phyloP scores from a whole-genome alignment of 2,888 invertebrate species.

The Dynastes hyllus region DNA sequence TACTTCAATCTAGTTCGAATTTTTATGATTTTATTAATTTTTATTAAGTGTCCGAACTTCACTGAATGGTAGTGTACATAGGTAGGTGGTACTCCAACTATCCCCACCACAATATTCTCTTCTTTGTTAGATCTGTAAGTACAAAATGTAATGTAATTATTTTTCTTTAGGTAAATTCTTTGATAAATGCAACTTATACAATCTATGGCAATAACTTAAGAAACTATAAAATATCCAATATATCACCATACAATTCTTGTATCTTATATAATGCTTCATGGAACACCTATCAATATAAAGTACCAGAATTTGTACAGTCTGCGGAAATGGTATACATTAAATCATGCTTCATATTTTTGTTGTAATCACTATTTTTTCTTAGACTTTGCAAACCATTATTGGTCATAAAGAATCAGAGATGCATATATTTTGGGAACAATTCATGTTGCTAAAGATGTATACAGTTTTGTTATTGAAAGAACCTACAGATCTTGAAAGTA shows the following conservation, averaged over 20 bases:
- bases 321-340: conserved; percentile 50
- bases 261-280: conserved; percentile 46
- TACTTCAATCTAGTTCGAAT: too few relatives aligned
- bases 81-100: too few relatives aligned
- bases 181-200: conserved; percentile 37
- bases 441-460: conserved; percentile 52
- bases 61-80: too few relatives aligned
- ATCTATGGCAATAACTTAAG: conserved; percentile 30
- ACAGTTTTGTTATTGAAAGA: conserved; percentile 9
- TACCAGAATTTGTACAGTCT: conserved; percentile 36
- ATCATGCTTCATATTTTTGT: neutral
- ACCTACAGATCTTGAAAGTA: conserved; percentile 33
- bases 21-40: too few relatives aligned
- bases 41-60: too few relatives aligned
- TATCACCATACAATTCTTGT: conserved; percentile 21
- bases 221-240: conserved; percentile 25
- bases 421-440: conserved; percentile 55
- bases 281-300: conserved; percentile 38
- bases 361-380: conserved; percentile 41
- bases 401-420: conserved; percentile 56
- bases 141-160: conserved; percentile 8
- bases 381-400: conserved; percentile 57
- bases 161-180: conserved; percentile 21
- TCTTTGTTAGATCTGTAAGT: too few relatives aligned
- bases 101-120: too few relatives aligned